Evolutionary conservation across 2,797 vertebrate species (phyloP), one percentile per base, ranked within the genome.

Genomic region (Eulemur coronatus): DNA sequence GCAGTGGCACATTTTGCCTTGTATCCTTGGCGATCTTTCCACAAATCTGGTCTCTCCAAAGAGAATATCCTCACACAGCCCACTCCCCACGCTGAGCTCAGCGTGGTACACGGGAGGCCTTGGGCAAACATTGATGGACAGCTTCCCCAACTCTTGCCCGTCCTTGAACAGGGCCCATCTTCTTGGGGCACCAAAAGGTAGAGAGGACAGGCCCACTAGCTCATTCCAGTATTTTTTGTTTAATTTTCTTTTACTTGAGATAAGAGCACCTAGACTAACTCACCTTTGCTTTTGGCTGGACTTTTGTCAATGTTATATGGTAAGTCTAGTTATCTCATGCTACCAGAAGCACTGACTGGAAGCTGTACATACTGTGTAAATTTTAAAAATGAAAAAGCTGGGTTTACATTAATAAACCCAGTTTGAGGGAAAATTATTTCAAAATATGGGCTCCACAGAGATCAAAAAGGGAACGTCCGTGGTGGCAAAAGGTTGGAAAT

Each of bases 381-480:
- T 96, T 89, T 78, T 24, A 59, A 57, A 96, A 81, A 33, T 26
- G 63, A 41, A 75, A 95, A 96, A 87, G 59, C 78, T 80, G 48
- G 17, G 48, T 70, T 57, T 14, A 33, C 22, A 82, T 86, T 67
- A 94, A 79, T 80, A 69, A 96, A 65, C 43, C 38, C 59, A 86
- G 52, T 28, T 30, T 73, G 46, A 78, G 70, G 85, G 75, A 80
- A 95, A 86, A 78, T 26, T 52, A 46, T 80, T 95, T 70, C 85
- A 65, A 95, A 91, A 84, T 12, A 89, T 14, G 57, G 61, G 12
- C 12, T 38, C 41, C 61, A 63, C 0, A 41, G 50, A 67, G 70
- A 70, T 38, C 38, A 35, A 88, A 92, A 95, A 67, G 22, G 85
- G 50, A 85, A 85, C 33, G 38, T 20, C 12, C 24, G 2, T 0